Base-by-base conservation (phyloP, 23 tunicate genomes). In the Halocynthia roretzi region DNA sequence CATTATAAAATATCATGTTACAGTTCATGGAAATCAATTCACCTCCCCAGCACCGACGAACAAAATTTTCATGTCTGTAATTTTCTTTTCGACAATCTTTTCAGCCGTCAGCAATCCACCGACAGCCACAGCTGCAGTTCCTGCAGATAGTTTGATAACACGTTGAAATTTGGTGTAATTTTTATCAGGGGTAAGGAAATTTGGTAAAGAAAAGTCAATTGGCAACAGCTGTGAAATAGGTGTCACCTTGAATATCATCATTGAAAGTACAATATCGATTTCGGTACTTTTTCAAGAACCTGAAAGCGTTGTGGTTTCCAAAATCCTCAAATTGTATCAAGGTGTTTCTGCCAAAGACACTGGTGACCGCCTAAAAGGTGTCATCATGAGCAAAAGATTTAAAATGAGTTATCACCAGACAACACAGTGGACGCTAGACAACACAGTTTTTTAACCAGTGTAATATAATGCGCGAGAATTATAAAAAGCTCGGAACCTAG, bases 261-360 rank as follows among this genome's bases (percentile, higher is more conserved):
- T 83, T 83, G 58, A 83, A 83, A 51, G 86, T 77, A n/a, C 76
- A 77, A 65, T 12, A 83, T 54, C 67, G 81, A 51, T 78, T 77
- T 12, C 81, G 64, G 56, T 83, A 83, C 54, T 83, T 83, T 49
- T 74, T 23, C 49, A 83, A 44, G 19, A 83, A 75, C 70, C 70
- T 83, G 54, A 83, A 77, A 0, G 86, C 86, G 49, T 77, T 83
- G 71, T 83, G 82, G 65, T 83, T 83, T 61, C 86, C 82, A 51
- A 83, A 83, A 57, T 83, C 86, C 49, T 83, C 86, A 50, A 77
- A 83, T 6, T 83, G 86, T 17, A 83, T 77, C 18, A 83, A 62
- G 2, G 40, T 61, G n/a, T 81, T 56, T 54, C 78, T 73, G 5
- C 85, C 85, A 56, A 56, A 81, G 0, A 50, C 57, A 52, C 76